Base-by-base conservation (phyloP, 2,888 invertebrate genomes). In the Leucoma salicis region DNA sequence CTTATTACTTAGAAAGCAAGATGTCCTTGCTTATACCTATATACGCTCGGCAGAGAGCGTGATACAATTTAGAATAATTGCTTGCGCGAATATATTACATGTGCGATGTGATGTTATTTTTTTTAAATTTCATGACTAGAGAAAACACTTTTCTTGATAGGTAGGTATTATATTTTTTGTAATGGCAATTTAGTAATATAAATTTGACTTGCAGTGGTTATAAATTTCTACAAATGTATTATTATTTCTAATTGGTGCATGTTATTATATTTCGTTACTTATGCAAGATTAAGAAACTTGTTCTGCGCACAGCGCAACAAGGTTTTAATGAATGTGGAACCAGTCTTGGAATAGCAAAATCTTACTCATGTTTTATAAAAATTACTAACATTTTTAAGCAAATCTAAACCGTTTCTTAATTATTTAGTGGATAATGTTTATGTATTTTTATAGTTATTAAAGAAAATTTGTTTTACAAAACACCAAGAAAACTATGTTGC, bases 401-500 rank as follows among this genome's bases (percentile, higher is more conserved):
- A 28, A 14, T 36, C 16, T 28, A 49, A 55, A 42, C 27, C 24
- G 27, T 27, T 45, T 13, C 10, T 14, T 40, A 31, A n/a, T n/a
- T n/a, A n/a, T n/a, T n/a, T n/a, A n/a, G n/a, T 40, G 21, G 21
- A 21, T 34, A 14, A 27, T 10, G 31, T 24, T 10, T 29, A 28
- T 15, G n/a, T 29, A 29, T 37, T 43, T 28, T 49, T 39, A 41
- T 43, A 14, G 35, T 40, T 31, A 35, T 34, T 27, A 27, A 35
- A 32, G 18, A 43, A 43, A 50, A 31, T 28, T 49, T 47, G 21
- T 49, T 39, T 27, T 42, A 63, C 66, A 67, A 68, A 51, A 63
- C 63, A 63, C 69, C 71, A 62, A 62, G 53, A 29, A 7, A 14
- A 13, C n/a, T n/a, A n/a, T n/a, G n/a, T n/a, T n/a, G 29, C n/a